These are phyloP conservation scores for Gonocerus acuteangulatus DNA, from an alignment of 2,888 invertebrate genomes.

Conservation along the genomic window DNA sequence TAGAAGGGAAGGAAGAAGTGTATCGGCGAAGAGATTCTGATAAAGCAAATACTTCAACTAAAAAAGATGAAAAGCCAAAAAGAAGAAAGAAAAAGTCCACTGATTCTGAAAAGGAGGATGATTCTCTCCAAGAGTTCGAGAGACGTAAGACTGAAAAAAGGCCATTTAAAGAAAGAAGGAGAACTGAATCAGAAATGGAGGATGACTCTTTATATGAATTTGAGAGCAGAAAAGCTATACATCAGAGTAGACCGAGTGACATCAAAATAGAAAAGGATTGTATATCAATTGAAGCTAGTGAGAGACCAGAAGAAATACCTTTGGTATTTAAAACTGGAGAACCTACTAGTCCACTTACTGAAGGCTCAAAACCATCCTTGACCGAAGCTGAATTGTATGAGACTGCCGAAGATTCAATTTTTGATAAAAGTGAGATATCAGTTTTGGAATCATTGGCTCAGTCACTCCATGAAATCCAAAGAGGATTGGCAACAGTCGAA, in stretches of 20 bases:
- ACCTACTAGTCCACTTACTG: slow-evolving; percentile 29
- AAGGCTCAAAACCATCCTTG: slow-evolving; percentile 23
- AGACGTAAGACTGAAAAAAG: slow-evolving; percentile 43
- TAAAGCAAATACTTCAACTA: slow-evolving; percentile 6
- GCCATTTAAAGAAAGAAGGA: slow-evolving; percentile 23
- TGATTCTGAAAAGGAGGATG: slow-evolving; percentile 39
- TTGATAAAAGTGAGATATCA: slow-evolving; percentile 38
- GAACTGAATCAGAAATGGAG: slow-evolving; percentile 37
- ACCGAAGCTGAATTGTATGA: slow-evolving; percentile 35
- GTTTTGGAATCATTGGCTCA: slow-evolving; percentile 45
- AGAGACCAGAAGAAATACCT: slow-evolving; percentile 19
- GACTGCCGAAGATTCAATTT: slow-evolving; percentile 37
- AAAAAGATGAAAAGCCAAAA: slow-evolving; percentile 5
- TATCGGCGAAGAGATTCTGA: slow-evolving; percentile 29
- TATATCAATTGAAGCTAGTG: slow-evolving; percentile 36
- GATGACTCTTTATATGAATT: slow-evolving; percentile 40
- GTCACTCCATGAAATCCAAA: slow-evolving; percentile 53
- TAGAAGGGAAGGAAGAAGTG: slow-evolving; percentile 29
- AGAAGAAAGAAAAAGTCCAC: slow-evolving; percentile 30
- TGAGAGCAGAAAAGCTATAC: slow-evolving; percentile 44
- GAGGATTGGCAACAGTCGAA: slow-evolving; percentile 47
- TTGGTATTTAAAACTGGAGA: slow-evolving; percentile 19
- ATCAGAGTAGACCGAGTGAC: slow-evolving; percentile 23
- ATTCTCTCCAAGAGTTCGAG: slow-evolving; percentile 40
- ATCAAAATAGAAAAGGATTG: slow-evolving; percentile 38